Base-by-base conservation (phyloP, 2,888 invertebrate genomes). In the Metopia argyrocephala region DNA sequence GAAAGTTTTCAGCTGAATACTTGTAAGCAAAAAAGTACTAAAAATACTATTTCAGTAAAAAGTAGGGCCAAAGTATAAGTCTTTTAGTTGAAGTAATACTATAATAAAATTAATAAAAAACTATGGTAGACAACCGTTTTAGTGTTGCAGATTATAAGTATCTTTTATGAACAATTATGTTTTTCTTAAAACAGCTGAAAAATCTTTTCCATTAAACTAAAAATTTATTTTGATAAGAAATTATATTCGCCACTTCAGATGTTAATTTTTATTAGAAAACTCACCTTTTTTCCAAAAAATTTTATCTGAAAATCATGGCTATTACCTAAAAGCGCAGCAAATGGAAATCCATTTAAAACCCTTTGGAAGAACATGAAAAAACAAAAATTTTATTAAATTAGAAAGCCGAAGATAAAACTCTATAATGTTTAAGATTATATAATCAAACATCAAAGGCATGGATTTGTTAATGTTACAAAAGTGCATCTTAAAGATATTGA, bases 361-460 rank as follows among this genome's bases (percentile, higher is more conserved):
- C 74, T 74, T 81, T 64, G 2, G 15, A 38, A 48, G 20, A 48
- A 48, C 31, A 31, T 48, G 9, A 38, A 38, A 52, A 68, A 27
- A 4, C 28, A 61, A 59, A 52, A 52, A n/a, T 31, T 46, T 7
- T 28, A 7, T 9, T 45, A 15, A 5, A 52, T 23, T 18, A 56
- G 21, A n/a, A 9, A 61, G 57, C 69, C 62, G 48, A 64, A 76
- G 76, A 74, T 70, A 81, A 80, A 28, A 20, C 38, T 57, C 0
- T 18, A 9, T 54, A 66, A 59, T 76, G 62, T 62, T 74, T 73
- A 46, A 76, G 74, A 81, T 78, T 81, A 78, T 70, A 70, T 68
- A 62, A 62, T 54, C 57, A 69, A 61, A 81, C 74, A 81, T 78
- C 74, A 81, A 81, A 81, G 74, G 56, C 70, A 57, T 66, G 27